A percentile compares a stretch with the other conserved stretches of the same genome.
These are phyloP conservation scores for Calyptomena viridis DNA, from an alignment of 2,113 vertebrate species.

Conservation along the genomic window DNA sequence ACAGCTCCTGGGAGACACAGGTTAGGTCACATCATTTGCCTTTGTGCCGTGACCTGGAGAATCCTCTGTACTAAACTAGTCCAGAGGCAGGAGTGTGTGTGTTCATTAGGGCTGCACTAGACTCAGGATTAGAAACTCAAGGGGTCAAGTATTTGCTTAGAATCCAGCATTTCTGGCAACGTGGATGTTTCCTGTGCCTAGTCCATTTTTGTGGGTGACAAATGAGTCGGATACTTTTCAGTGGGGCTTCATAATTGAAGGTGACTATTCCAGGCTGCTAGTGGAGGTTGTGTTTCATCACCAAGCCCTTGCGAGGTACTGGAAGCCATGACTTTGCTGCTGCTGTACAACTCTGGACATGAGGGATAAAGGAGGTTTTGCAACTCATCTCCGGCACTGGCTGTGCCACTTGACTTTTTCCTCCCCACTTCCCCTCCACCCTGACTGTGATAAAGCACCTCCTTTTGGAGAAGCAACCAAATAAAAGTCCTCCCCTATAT, in stretches of 20 bases:
- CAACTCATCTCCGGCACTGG: neutral
- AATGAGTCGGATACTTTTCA: neutral
- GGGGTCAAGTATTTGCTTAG: neutral
- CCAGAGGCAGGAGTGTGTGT: neutral
- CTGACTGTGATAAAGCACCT: constrained; percentile 18
- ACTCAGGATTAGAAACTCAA: neutral
- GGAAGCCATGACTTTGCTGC: neutral
- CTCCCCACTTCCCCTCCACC: neutral
- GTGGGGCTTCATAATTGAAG: neutral
- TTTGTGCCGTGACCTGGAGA: neutral
- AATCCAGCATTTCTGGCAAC: neutral
- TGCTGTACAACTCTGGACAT: neutral
- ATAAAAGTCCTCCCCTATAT: neutral
- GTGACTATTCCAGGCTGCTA: neutral
- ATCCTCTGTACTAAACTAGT: neutral
- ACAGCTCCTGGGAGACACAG: neutral
- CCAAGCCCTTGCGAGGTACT: neutral
- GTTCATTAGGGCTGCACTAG: neutral
- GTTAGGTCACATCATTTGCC: neutral
- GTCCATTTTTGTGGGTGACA: neutral
- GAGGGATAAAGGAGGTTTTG: neutral
- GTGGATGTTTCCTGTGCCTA: neutral
- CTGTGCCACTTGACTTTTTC: neutral
- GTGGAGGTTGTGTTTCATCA: neutral
- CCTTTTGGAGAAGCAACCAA: constrained; percentile 22